Percentiles rank a stretch among this genome's conserved stretches.
These are phyloP conservation scores for Drosophila nigricruria DNA, from an alignment of 2,888 invertebrate species.

Conservation along the genomic window DNA sequence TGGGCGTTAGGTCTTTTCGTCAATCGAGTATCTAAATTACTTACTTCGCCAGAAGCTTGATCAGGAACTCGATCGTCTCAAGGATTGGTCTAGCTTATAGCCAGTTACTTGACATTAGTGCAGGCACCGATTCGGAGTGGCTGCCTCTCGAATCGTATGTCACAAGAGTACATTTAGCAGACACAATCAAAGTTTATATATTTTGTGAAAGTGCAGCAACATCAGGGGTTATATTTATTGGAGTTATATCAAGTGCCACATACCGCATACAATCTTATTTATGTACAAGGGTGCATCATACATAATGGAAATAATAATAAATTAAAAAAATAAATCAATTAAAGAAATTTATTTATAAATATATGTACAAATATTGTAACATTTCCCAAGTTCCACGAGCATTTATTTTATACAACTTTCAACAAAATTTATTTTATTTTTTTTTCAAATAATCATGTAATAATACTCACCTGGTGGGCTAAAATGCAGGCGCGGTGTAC, in stretches of 20 bases:
- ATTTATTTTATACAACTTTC: slow-evolving; percentile 28
- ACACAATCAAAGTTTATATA: slow-evolving; percentile 75
- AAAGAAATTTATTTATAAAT: slow-evolving; percentile 16
- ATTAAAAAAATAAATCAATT: slow-evolving; percentile 55
- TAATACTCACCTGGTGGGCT: slow-evolving; percentile 92
- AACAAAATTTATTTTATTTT: background rate
- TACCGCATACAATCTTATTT: slow-evolving; percentile 66
- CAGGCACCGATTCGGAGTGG: slow-evolving; percentile 4
- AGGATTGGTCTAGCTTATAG: slow-evolving; percentile 84
- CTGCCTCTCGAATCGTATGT: slow-evolving; percentile 89
- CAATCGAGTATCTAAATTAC: slow-evolving; percentile 82
- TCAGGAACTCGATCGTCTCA: slow-evolving; percentile 92
- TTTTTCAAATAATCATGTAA: background rate
- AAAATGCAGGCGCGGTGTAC: slow-evolving; percentile 97
- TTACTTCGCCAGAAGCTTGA: slow-evolving; percentile 95
- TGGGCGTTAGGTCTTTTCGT: slow-evolving; percentile 20
- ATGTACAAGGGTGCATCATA: slow-evolving; percentile 80
- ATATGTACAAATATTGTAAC: slow-evolving; percentile 20
- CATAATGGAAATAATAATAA: slow-evolving; percentile 58
- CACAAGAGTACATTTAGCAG: slow-evolving; percentile 90
- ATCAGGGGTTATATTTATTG: slow-evolving; percentile 44
- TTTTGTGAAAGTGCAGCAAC: slow-evolving; percentile 52
- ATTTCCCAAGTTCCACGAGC: slow-evolving; percentile 17
- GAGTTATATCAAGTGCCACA: slow-evolving; percentile 68
- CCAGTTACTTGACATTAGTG: slow-evolving; percentile 14